Evolutionary conservation across 1,140 invertebrate genomes (phyloP).

Genomic region (Brachionus asplanchnoidis): DNA sequence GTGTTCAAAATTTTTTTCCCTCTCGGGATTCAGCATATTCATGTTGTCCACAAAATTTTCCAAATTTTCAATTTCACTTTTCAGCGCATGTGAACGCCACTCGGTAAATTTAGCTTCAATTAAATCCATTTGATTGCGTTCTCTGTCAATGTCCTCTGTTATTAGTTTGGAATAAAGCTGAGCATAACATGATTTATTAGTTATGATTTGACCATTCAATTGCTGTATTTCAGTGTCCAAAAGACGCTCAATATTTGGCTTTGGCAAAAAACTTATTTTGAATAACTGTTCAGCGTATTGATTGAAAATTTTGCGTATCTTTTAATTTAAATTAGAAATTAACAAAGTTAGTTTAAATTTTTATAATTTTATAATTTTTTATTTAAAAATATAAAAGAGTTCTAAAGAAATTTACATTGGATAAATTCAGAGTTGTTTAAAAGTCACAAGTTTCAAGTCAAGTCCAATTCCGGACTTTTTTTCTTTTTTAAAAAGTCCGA

Average conservation of each 20-base stretch:
- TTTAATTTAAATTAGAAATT: background rate
- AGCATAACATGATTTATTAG: slow-evolving; percentile 51
- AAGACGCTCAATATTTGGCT: slow-evolving; percentile 50
- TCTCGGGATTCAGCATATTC: slow-evolving; percentile 47
- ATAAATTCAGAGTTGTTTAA: too few relatives aligned
- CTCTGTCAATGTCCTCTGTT: slow-evolving; percentile 53
- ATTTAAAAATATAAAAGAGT: too few relatives aligned
- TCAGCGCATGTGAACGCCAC: slow-evolving; percentile 48
- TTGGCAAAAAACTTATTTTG: slow-evolving; percentile 50
- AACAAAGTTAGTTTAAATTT: background rate
- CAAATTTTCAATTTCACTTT: slow-evolving; percentile 51
- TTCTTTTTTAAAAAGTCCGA: too few relatives aligned
- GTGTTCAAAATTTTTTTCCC: slow-evolving; percentile 45
- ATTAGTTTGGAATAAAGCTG: slow-evolving; percentile 52
- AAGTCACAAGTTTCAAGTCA: too few relatives aligned
- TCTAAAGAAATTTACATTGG: too few relatives aligned
- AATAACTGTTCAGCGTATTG: slow-evolving; percentile 50
- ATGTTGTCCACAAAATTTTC: slow-evolving; percentile 49
- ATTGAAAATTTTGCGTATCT: slow-evolving; percentile 51
- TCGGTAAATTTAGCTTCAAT: background rate
- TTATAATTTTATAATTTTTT: too few relatives aligned
- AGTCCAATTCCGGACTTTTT: too few relatives aligned
- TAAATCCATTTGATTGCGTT: slow-evolving; percentile 49
- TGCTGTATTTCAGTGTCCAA: slow-evolving; percentile 52
- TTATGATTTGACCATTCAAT: slow-evolving; percentile 54